Conservation (phyloP, 2,888 invertebrate genomes). For the Lydus trimaculatus region DNA sequence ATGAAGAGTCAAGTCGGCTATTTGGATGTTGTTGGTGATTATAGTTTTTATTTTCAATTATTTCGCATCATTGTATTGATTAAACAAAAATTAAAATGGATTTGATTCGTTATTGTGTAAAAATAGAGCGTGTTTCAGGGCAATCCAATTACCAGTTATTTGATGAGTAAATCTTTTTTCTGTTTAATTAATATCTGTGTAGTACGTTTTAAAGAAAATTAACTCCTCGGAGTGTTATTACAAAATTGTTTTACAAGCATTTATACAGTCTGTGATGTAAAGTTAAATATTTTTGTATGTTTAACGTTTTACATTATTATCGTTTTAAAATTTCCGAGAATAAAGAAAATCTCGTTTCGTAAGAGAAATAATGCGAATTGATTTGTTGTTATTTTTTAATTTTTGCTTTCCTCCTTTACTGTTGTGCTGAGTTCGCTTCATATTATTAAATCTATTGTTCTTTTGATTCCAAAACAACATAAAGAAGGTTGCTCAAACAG, state of each 20-base stretch:
- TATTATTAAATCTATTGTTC: background rate
- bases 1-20: constrained; percentile 76
- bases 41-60: constrained; percentile 48
- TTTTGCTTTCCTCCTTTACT: background rate
- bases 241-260: constrained; percentile 10
- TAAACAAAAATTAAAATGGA: background rate
- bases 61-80: background rate
- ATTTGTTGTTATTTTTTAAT: constrained; percentile 11
- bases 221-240: background rate
- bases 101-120: background rate
- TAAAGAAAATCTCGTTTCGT: background rate
- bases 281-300: background rate
- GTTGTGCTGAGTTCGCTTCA: background rate
- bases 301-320: background rate
- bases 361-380: background rate
- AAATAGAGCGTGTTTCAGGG: background rate
- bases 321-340: background rate
- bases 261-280: background rate
- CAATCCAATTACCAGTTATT: background rate
- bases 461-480: background rate
- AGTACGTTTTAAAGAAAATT: constrained; percentile 11
- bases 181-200: constrained; percentile 8
- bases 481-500: background rate
- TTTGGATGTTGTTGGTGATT: constrained; percentile 72
- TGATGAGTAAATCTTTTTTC: constrained; percentile 8